These are phyloP conservation scores for Chelonia mydas DNA, from an alignment of 2,797 vertebrate genomes.

Conservation along the genomic window DNA sequence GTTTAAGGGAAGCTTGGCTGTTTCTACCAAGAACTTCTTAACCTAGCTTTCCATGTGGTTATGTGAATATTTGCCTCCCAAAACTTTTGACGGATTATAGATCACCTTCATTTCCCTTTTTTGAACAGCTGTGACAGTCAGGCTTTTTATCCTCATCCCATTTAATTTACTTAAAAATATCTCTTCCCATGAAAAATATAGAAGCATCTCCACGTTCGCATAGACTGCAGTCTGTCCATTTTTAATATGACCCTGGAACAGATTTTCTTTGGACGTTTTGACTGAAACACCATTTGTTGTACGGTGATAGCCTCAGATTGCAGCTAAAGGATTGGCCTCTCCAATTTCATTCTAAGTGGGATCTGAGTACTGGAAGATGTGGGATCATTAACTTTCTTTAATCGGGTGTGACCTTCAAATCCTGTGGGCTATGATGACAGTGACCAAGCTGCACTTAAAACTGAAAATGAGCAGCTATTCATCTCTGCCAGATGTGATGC, in stretches of 20 bases:
- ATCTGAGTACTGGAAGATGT: background rate
- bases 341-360: background rate
- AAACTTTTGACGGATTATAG: background rate
- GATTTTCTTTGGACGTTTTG: background rate
- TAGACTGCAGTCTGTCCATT: slow-evolving; percentile 1
- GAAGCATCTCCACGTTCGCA: background rate
- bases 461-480: accelerated
- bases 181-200: background rate
- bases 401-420: background rate
- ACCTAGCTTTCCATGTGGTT: background rate
- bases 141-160: background rate
- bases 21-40: background rate
- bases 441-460: background rate
- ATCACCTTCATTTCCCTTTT: background rate
- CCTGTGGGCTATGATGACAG: background rate
- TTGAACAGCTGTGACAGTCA: background rate
- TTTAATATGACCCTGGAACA: background rate
- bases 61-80: background rate
- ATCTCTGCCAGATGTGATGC: background rate
- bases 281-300: background rate
- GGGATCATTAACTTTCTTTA: background rate
- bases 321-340: background rate
- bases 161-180: background rate
- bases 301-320: background rate
- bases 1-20: background rate